Base-by-base conservation (phyloP, 92 coral and sea anemone genomes). In the Phenganax marumi region DNA sequence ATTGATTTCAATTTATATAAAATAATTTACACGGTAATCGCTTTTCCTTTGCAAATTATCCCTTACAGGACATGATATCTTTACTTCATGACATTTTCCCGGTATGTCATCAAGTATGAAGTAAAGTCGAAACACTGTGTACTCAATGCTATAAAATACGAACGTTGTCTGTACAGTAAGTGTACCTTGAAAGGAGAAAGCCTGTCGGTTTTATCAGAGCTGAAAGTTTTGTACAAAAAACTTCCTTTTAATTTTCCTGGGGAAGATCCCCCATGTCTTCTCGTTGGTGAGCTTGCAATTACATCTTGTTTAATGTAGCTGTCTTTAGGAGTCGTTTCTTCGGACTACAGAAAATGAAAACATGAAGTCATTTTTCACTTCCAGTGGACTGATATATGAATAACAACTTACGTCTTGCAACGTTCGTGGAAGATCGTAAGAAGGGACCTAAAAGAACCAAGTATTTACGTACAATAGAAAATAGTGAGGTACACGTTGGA, bases 181-280 rank as follows among this genome's bases (percentile, higher is more conserved):
- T 33, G 43, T 25, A 16, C 97, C 96, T 89, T 86, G 52, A 89
- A 87, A 3, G 99, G 97, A 21, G 99, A 92, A 18, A 84, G 60
- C 8, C 90, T 86, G 62, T 92, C 93, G 13, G 91, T 90, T 69
- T 89, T 96, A 73, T 92, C 97, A 17, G 93, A 88, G 57, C 78
- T 86, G 13, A 82, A 82, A 56, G 97, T 93, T 76, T 91, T 96
- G 88, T 96, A 96, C 24, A 96, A 83, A 74, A 96, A 96, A 72
- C 97, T 96, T 17, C 99, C 99, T 65, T 96, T 92, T 68, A 96
- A 22, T 80, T 84, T 89, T 55, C 89, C 86, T 3, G 99, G 99
- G 47, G 99, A 96, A 8, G 95, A 84, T 18, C 87, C 71, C 70
- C 76, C 82, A 66, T 90, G 89, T 66, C 89, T 96, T 33, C 86